A percentile compares a stretch with the other conserved stretches of the same genome.
These are phyloP conservation scores for Carassius gibelio DNA, from an alignment of 2,113 vertebrate genomes.

Conservation along the genomic window DNA sequence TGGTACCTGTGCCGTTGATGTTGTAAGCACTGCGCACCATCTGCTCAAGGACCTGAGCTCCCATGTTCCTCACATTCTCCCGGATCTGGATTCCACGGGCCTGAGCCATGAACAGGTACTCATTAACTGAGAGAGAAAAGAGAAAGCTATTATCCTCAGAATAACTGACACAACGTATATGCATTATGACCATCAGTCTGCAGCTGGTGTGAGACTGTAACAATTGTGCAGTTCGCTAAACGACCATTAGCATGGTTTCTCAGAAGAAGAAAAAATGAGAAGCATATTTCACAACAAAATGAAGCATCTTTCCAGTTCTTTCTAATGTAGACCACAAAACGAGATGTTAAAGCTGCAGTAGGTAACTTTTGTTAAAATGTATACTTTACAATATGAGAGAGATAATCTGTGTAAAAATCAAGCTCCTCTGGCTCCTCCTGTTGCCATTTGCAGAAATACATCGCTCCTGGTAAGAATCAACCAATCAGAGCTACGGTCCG, in stretches of 20 bases:
- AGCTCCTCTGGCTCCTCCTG: too few species aligned
- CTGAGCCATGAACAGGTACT: conserved; percentile 99
- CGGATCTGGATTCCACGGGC: conserved; percentile 91
- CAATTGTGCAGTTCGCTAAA: not conserved
- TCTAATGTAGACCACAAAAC: not conserved
- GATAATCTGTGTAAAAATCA: too few species aligned
- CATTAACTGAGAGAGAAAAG: conserved; percentile 82
- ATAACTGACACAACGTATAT: not conserved
- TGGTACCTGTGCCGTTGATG: conserved; percentile 88
- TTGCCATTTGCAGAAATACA: too few species aligned
- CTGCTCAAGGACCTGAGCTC: conserved; percentile 94
- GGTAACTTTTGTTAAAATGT: too few species aligned
- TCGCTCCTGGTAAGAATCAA: too few species aligned
- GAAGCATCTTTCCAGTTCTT: not conserved
- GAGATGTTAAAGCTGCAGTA: not conserved
- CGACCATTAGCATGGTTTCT: not conserved
- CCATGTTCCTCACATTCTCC: conserved; percentile 91
- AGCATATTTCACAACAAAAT: not conserved
- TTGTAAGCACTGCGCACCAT: conserved; percentile 92
- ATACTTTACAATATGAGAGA: too few species aligned
- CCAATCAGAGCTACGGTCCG: too few species aligned
- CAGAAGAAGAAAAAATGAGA: not conserved
- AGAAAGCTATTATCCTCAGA: not conserved
- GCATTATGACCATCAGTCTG: not conserved
- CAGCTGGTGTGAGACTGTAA: not conserved